Base-by-base conservation (phyloP, 2,888 invertebrate genomes). In the Quadroppia sp. region DNA sequence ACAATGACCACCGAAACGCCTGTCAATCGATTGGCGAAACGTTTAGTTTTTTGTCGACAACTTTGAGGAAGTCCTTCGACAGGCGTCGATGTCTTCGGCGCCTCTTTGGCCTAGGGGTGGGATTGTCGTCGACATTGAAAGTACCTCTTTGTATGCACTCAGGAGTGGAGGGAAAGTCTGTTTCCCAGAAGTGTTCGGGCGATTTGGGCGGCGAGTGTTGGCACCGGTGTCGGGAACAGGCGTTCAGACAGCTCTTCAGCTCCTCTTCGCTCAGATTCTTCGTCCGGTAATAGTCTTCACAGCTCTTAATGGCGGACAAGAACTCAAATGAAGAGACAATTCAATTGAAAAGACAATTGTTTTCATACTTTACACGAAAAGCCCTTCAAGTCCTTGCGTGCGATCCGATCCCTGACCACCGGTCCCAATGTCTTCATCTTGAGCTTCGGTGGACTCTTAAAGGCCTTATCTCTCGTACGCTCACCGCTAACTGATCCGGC, bases 181-280 rank as follows among this genome's bases (percentile, higher is more conserved):
- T 48, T 53, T 77, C 77, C 78, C 78, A 78, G 74, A 76, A 78
- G 48, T 78, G 77, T 50, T 77, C 77, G 36, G 78, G 78, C n/a
- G 78, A 77, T n/a, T 75, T 70, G 40, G 77, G 75, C 15, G 78
- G 77, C n/a, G 67, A 67, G 67, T 67, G 74, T 32, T 76, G 71
- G 3, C 69, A 69, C 36, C 78, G 45, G 71, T 78, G 78, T 0
- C 78, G 72, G 28, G 78, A 78, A 72, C 78, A 78, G 28, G 71
- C 64, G 23, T 78, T 77, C 71, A 78, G 25, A 17, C 76, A 45
- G 13, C 74, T 40, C 61, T 71, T 50, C 40, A 75, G 76, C 53
- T 78, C 76, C 70, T 77, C 73, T 20, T 76, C 77, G 11, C 73
- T 45, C 15, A 77, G 28, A 7, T 74, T 74, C 23, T 76, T 73